Evolutionary conservation across 1,140 invertebrate genomes (phyloP).

Genomic region (Gryon sp.): DNA sequence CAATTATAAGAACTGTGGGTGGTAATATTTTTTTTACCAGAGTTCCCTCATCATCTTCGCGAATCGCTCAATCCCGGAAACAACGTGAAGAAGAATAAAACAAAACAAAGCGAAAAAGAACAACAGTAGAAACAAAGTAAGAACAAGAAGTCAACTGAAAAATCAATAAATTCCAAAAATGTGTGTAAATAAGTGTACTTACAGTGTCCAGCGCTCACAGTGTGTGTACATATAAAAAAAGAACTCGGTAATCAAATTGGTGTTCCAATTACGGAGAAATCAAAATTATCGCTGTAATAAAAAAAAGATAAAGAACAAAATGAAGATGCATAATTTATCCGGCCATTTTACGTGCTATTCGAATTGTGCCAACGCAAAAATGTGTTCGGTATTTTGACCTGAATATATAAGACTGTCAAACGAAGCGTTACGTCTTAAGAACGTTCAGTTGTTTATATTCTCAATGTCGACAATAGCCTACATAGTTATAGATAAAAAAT

Average conservation of each 20-base stretch:
- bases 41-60: slow-evolving; percentile 39
- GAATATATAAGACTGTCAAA: slow-evolving; percentile 55
- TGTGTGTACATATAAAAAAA: slow-evolving; percentile 74
- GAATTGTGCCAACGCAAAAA: slow-evolving; percentile 55
- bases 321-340: slow-evolving; percentile 1
- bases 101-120: too few species aligned
- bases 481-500: slow-evolving; percentile 35
- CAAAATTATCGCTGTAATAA: slow-evolving; percentile 21
- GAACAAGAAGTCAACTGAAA: slow-evolving; percentile 48
- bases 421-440: slow-evolving; percentile 38
- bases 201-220: slow-evolving; percentile 78
- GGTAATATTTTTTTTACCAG: slow-evolving; percentile 59
- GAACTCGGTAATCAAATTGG: slow-evolving; percentile 41
- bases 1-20: slow-evolving; percentile 62
- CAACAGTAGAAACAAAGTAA: too few species aligned
- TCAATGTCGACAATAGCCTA: slow-evolving; percentile 40
- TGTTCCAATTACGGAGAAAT: slow-evolving; percentile 15
- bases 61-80: slow-evolving; percentile 25
- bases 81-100: slow-evolving; percentile 45
- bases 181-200: slow-evolving; percentile 81
- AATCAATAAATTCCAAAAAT: slow-evolving; percentile 74
- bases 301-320: too few species aligned
- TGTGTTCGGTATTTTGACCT: slow-evolving; percentile 42
- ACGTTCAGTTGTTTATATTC: slow-evolving; percentile 33
- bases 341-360: slow-evolving; percentile 16